Evolutionary conservation across 2,797 vertebrate genomes (phyloP).

Genomic region (Sphenopsis melanotis): DNA sequence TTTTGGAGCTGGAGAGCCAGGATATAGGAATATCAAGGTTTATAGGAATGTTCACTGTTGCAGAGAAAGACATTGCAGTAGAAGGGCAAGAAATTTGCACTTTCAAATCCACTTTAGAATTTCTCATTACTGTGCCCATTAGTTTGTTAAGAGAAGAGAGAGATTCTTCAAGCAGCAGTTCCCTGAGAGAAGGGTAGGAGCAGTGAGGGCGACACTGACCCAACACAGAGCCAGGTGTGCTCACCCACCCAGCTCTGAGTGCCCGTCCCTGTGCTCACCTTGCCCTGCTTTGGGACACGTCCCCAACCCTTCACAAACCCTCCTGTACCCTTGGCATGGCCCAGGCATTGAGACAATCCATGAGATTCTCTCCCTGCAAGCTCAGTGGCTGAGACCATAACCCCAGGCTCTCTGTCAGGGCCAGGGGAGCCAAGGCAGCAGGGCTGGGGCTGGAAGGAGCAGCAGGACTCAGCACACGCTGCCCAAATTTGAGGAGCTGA

Average conservation of each 20-base stretch:
- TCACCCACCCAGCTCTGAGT: neutral
- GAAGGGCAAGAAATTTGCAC: neutral
- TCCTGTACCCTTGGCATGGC: accelerated
- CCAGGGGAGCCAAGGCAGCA: accelerated
- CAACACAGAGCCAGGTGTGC: neutral
- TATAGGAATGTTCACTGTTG: neutral
- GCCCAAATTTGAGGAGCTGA: neutral
- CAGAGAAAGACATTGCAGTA: neutral
- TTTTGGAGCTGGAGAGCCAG: neutral
- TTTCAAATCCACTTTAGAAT: neutral
- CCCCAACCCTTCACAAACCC: neutral
- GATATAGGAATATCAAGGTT: neutral
- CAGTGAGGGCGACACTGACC: accelerated
- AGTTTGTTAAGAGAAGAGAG: neutral
- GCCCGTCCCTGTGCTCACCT: too few relatives aligned
- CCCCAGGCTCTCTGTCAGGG: too few relatives aligned
- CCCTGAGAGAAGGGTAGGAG: neutral
- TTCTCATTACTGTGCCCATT: accelerated
- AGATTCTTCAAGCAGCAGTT: neutral
- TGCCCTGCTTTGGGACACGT: too few relatives aligned
- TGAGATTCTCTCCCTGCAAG: neutral
- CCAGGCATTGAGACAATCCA: neutral
- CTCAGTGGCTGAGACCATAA: accelerated
- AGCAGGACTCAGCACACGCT: accelerated
- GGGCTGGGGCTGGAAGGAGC: neutral